Evolutionary conservation across 2,113 vertebrate species (phyloP).

Genomic region (Numenius arquata): DNA sequence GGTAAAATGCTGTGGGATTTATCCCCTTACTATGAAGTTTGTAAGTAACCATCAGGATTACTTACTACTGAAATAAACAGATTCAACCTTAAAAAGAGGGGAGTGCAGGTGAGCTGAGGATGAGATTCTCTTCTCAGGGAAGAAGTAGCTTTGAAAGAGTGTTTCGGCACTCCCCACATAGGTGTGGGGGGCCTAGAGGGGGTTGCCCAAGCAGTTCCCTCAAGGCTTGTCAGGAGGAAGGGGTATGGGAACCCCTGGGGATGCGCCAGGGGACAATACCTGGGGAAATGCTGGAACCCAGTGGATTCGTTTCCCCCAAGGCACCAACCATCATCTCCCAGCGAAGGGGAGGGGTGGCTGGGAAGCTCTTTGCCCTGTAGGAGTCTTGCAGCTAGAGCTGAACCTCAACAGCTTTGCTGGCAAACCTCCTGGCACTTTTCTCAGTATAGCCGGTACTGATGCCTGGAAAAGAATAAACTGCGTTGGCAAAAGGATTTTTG

Average conservation of each 20-base stretch:
- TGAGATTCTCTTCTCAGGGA: not conserved
- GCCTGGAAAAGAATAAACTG: not conserved
- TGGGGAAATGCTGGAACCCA: not conserved
- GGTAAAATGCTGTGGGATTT: not conserved
- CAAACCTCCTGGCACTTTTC: not conserved
- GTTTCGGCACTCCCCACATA: accelerated
- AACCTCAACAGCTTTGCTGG: not conserved
- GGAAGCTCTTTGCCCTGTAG: not conserved
- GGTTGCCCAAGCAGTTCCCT: not conserved
- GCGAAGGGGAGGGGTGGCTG: not conserved
- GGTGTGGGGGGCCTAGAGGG: not conserved
- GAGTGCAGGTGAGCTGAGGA: not conserved
- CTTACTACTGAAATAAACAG: conserved; percentile 3
- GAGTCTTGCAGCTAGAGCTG: not conserved
- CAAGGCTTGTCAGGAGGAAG: not conserved
- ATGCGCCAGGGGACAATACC: not conserved
- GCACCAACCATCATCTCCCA: not conserved
- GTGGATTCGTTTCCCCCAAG: not conserved
- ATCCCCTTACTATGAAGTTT: not conserved
- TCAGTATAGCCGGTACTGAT: not conserved
- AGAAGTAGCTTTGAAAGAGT: not conserved
- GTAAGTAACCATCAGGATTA: not conserved
- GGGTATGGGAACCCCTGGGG: not conserved
- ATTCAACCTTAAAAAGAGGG: not conserved
- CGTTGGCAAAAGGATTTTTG: not conserved